phyloP scores from a whole-genome alignment of 2,797 vertebrate genomes.

The Ptychobarbus kaznakovi region DNA sequence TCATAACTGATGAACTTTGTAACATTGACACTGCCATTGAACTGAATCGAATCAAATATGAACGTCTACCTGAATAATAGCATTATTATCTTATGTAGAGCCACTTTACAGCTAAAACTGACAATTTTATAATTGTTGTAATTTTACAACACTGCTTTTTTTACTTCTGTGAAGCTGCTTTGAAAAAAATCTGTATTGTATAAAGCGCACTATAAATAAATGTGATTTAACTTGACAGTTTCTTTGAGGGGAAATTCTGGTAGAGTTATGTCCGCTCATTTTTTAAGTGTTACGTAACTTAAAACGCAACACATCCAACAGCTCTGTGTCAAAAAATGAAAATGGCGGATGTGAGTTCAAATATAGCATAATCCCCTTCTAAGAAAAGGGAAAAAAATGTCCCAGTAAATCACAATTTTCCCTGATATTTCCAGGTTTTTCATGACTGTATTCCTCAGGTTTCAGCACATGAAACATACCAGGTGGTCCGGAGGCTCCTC shows the following conservation, averaged over 20 bases:
- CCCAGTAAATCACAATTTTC: constrained; percentile 1
- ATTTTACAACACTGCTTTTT: background rate
- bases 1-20: background rate
- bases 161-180: background rate
- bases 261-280: background rate
- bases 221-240: background rate
- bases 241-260: background rate
- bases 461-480: constrained; percentile 76
- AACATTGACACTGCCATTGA: background rate
- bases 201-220: background rate
- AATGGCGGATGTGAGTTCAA: background rate
- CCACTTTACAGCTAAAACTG: background rate
- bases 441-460: background rate
- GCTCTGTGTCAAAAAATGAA: constrained; percentile 8
- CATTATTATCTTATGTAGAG: background rate
- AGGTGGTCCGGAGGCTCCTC: constrained; percentile 85
- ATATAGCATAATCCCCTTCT: constrained; percentile 4
- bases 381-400: background rate
- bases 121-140: background rate
- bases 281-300: background rate
- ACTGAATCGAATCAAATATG: no score
- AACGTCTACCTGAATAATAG: background rate
- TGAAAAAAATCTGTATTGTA: background rate
- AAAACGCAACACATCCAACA: background rate
- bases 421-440: background rate